Conservation (phyloP, 2,888 invertebrate genomes). For the Caenorhabditis sp. region DNA sequence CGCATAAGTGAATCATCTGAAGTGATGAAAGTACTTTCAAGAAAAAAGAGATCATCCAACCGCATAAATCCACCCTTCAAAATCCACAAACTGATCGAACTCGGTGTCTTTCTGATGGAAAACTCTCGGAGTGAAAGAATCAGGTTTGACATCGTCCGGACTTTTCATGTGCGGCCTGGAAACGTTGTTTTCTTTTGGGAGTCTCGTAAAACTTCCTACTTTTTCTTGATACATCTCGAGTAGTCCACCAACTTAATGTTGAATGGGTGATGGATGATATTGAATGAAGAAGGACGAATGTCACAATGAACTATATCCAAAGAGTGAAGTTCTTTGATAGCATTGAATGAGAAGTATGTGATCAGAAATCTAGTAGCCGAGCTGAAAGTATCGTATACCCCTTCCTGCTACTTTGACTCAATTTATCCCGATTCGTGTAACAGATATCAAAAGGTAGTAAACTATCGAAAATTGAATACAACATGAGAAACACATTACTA, state of each 20-base stretch:
- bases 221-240: conserved; percentile 12
- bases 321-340: conserved; percentile 47
- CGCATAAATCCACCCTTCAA: conserved; percentile 49
- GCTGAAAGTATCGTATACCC: too few species aligned
- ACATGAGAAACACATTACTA: too few species aligned
- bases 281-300: conserved; percentile 42
- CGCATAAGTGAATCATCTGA: conserved; percentile 38
- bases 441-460: too few species aligned
- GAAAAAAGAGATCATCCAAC: background rate
- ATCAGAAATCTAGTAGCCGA: conserved; percentile 13
- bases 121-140: conserved; percentile 41
- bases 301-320: conserved; percentile 31
- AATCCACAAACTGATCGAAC: conserved; percentile 44
- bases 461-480: too few species aligned
- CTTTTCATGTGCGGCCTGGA: conserved; percentile 16
- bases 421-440: too few species aligned
- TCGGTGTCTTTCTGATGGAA: conserved; percentile 26
- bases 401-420: too few species aligned
- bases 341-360: conserved; percentile 39
- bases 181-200: background rate
- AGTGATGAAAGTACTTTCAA: background rate
- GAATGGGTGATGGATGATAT: conserved; percentile 36
- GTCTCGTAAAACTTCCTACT: background rate
- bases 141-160: conserved; percentile 3
- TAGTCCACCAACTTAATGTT: conserved; percentile 39